phyloP scores from a whole-genome alignment of 2,113 vertebrate genomes.

The Centropus unirufus region DNA sequence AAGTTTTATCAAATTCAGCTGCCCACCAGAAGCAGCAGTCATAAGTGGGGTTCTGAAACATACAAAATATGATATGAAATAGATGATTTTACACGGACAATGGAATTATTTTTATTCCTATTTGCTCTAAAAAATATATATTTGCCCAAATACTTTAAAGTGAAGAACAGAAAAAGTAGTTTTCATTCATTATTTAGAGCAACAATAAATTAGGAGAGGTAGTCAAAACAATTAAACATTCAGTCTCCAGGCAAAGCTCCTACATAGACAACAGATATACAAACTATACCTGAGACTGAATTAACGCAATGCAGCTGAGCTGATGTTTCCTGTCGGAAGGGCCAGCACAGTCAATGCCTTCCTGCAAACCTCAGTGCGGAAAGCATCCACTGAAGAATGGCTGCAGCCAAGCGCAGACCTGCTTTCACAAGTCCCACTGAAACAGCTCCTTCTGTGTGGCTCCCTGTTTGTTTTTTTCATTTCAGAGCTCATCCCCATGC shows the following conservation, averaged over 20 bases:
- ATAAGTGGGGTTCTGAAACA: conserved; percentile 83
- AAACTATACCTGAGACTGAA: not conserved
- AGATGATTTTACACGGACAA: not conserved
- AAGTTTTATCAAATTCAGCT: conserved; percentile 80
- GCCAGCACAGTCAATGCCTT: not conserved
- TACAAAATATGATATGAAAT: not conserved
- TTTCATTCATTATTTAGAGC: not conserved
- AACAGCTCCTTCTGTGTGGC: not conserved
- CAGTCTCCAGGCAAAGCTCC: not conserved
- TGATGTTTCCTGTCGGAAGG: not conserved
- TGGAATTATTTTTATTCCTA: not conserved
- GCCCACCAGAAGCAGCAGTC: conserved; percentile 84
- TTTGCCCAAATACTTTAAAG: not conserved
- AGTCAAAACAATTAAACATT: not conserved
- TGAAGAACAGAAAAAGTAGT: not conserved
- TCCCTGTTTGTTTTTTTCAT: not conserved
- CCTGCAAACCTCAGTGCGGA: not conserved
- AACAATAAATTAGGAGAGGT: not conserved
- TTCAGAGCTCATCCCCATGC: not conserved
- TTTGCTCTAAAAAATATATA: not conserved
- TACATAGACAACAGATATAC: not conserved
- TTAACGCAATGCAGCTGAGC: not conserved
- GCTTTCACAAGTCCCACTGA: not conserved
- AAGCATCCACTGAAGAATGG: not conserved
- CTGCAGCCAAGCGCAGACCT: not conserved